Base-by-base conservation (phyloP, 2,888 invertebrate species). In the Folsomia candida region DNA sequence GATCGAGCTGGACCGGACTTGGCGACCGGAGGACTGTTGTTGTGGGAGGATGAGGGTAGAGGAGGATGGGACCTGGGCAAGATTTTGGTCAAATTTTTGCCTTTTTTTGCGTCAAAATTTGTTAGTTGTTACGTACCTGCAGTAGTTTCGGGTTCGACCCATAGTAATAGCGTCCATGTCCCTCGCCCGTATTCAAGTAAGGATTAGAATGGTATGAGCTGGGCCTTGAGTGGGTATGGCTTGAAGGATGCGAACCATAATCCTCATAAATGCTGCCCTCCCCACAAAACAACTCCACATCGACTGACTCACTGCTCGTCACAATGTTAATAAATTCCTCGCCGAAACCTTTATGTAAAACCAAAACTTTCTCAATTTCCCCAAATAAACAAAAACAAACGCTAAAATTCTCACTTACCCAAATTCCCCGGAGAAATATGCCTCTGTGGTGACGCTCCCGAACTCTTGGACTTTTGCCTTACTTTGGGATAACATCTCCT, bases 251-350 rank as follows among this genome's bases (percentile, higher is more conserved):
- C 66, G 68, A 54, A 18, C 65, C 73, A 67, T 64, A 68, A 65
- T 70, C 66, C 27, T 73, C 68, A 58, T 62, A 24, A 4, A 25
- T 28, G 2, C 27, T 28, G 22, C 18, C 28, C 27, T 28, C 62
- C 18, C 27, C 27, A 26, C 58, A 63, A 9, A 62, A 63, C 27
- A 70, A 68, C 14, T 67, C 67, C 64, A 70, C 68, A 20, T 73
- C 66, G 25, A 73, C 70, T 22, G 70, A 70, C 28, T 73, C 73
- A 27, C 68, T 58, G 57, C 68, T 68, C 2, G 73, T 70, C 24
- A 73, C 71, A 20, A 73, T 67, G 63, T 73, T 73, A 14, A 73
- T 73, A 59, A 73, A 73, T 27, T 73, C 73, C 14, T 73, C 70
- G 37, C 68, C 64, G 29, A 73, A 70, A 37, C 37, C 37, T 37